Conservation (phyloP, 2,888 invertebrate genomes). For the Ditula angustiorana region DNA sequence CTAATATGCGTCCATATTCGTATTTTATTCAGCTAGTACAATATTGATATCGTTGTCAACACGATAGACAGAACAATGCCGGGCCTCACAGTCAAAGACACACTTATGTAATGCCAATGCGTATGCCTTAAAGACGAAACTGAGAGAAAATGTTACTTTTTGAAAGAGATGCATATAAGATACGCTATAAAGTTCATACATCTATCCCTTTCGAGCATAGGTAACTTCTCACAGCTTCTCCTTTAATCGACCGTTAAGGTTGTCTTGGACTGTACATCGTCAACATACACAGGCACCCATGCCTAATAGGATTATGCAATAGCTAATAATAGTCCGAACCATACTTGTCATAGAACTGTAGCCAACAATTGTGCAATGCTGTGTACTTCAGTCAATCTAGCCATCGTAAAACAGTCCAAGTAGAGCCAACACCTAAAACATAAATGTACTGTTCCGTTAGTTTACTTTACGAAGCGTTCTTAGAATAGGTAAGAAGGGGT, state of each 20-base stretch:
- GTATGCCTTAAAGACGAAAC: too few species aligned
- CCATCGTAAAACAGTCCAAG: not conserved
- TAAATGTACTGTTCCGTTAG: too few species aligned
- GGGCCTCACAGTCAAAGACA: too few species aligned
- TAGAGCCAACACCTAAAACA: not conserved
- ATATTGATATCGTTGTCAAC: slow-evolving; percentile 57
- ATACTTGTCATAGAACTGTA: not conserved
- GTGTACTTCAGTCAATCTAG: not conserved
- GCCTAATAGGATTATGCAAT: slow-evolving; percentile 13
- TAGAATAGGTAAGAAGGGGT: too few species aligned
- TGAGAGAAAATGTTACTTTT: too few species aligned
- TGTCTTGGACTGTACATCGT: too few species aligned
- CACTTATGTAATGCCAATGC: too few species aligned
- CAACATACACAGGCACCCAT: slow-evolving; percentile 49
- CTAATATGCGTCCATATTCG: not conserved
- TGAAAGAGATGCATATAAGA: too few species aligned
- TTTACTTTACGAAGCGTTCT: not conserved
- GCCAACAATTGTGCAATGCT: not conserved
- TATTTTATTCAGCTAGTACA: not conserved
- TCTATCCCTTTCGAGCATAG: too few species aligned
- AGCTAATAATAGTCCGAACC: not conserved
- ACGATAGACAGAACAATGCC: slow-evolving; percentile 62
- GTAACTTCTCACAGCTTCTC: too few species aligned
- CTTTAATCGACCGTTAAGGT: too few species aligned
- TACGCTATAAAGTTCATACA: too few species aligned